phyloP scores from a whole-genome alignment of 2,888 invertebrate species.

The Dromius quadrimaculatus region DNA sequence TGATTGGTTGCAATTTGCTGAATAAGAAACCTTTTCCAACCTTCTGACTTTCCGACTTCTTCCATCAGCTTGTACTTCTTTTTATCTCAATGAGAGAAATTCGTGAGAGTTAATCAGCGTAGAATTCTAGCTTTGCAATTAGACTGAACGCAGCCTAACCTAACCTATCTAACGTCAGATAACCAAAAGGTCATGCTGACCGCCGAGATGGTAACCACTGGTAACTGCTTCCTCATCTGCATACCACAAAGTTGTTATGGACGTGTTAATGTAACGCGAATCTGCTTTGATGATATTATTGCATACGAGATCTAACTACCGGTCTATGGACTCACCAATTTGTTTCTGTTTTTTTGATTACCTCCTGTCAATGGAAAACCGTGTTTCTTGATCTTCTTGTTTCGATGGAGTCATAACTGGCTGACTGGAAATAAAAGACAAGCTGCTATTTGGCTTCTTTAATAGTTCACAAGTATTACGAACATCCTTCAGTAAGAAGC shows the following conservation, averaged over 20 bases:
- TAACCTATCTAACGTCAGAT: slow-evolving; percentile 5
- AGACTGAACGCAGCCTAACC: slow-evolving; percentile 15
- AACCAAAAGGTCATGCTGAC: slow-evolving; percentile 22
- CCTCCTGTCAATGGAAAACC: no score
- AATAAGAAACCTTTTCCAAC: slow-evolving; percentile 41
- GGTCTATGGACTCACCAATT: not conserved
- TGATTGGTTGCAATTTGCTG: slow-evolving; percentile 50
- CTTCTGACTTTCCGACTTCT: no score
- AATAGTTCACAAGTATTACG: no score
- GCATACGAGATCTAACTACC: slow-evolving; percentile 6
- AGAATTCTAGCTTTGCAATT: slow-evolving; percentile 43
- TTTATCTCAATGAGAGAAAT: slow-evolving; percentile 7
- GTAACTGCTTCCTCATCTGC: slow-evolving; percentile 44
- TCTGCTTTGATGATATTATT: not conserved
- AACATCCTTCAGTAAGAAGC: no score
- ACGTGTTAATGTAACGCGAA: slow-evolving; percentile 16
- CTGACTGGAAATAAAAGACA: no score
- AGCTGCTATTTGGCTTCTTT: no score
- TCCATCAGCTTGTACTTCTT: not conserved
- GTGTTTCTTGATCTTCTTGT: no score
- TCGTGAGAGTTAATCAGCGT: slow-evolving; percentile 43
- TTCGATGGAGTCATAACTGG: no score
- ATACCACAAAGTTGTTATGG: slow-evolving; percentile 10
- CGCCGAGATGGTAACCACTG: slow-evolving; percentile 17
- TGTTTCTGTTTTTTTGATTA: no score